Base-by-base conservation (phyloP, 2,113 vertebrate genomes). In the Pelecanoides urinatrix region DNA sequence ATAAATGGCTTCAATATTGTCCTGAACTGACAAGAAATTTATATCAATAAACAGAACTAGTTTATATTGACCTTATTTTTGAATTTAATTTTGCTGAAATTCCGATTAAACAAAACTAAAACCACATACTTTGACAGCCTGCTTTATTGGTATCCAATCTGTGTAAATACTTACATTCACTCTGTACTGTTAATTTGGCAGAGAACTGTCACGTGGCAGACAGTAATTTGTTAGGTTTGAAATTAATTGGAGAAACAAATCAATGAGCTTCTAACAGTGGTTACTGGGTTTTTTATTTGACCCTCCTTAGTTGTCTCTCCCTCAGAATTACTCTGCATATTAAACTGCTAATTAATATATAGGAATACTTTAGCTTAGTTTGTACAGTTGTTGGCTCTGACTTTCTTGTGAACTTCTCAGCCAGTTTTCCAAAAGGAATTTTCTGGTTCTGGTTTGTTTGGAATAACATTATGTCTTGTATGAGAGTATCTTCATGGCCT, bases 221-320 rank as follows among this genome's bases (percentile, higher is more conserved):
- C 49, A 52, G 77, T 72, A 78, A 85, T 94, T 95, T 85, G 61
- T 72, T 86, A 79, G 19, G 27, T 49, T 66, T 72, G 70, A 94
- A 93, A 93, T 91, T 95, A 94, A 92, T 68, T 92, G 62, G 66
- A 61, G 56, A 87, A 91, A 93, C 66, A 82, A 85, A 91, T 96
- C 93, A 76, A 76, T 93, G 52, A 49, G 30, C 18, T 67, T 22
- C 72, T 82, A 68, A 61, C 66, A 79, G 17, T 32, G 66, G 70
- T 17, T 88, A 78, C 26, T 49, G 53, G 7, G 5, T 7, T 75
- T 88, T 85, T 76, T 78, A 67, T 86, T 77, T 90, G 70, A 82
- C 36, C 47, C 56, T 59, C 44, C 47, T 81, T 32, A 32, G 40
- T 65, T 85, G 61, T 62, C 21, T 89, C 47, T 87, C 16, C 21